Evolutionary conservation across 1,140 invertebrate species (phyloP).

Genomic region (Diorhabda sublineata): DNA sequence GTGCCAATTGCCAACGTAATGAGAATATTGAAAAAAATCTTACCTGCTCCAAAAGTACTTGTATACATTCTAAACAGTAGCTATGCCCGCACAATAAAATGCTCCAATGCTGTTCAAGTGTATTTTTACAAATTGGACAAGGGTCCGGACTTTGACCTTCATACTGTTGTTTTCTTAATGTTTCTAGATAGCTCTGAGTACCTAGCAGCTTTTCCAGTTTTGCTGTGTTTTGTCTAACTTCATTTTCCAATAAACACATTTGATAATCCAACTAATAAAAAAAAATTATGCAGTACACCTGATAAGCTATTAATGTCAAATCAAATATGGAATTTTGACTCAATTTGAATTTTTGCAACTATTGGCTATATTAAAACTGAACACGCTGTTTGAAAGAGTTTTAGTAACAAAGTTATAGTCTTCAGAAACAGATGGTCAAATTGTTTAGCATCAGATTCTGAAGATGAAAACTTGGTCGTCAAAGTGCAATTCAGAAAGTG

Average conservation of each 20-base stretch:
- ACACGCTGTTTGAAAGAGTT: too few relatives aligned
- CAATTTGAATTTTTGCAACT: too few relatives aligned
- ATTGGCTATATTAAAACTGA: too few relatives aligned
- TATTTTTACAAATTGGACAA: slow-evolving; percentile 67
- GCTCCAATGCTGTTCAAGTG: slow-evolving; percentile 59
- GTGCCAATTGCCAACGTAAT: too few relatives aligned
- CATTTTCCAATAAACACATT: slow-evolving; percentile 33
- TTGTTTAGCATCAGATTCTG: too few relatives aligned
- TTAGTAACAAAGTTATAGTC: too few relatives aligned
- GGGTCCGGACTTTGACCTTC: slow-evolving; percentile 51
- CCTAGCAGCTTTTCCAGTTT: slow-evolving; percentile 48
- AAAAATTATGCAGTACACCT: neutral
- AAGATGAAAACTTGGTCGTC: too few relatives aligned
- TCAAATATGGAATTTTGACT: too few relatives aligned
- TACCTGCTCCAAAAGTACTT: slow-evolving; percentile 42
- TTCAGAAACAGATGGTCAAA: too few relatives aligned
- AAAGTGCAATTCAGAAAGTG: too few relatives aligned
- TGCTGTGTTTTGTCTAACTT: slow-evolving; percentile 33
- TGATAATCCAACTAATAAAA: slow-evolving; percentile 40
- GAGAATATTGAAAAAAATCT: neutral
- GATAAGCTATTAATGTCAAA: too few relatives aligned
- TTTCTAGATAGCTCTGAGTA: slow-evolving; percentile 47
- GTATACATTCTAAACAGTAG: slow-evolving; percentile 62
- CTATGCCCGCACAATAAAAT: slow-evolving; percentile 67
- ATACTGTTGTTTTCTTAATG: slow-evolving; percentile 45